Base-by-base conservation (phyloP, 2,888 invertebrate species). In the Scaptodrosophila latifasciaeformis region DNA sequence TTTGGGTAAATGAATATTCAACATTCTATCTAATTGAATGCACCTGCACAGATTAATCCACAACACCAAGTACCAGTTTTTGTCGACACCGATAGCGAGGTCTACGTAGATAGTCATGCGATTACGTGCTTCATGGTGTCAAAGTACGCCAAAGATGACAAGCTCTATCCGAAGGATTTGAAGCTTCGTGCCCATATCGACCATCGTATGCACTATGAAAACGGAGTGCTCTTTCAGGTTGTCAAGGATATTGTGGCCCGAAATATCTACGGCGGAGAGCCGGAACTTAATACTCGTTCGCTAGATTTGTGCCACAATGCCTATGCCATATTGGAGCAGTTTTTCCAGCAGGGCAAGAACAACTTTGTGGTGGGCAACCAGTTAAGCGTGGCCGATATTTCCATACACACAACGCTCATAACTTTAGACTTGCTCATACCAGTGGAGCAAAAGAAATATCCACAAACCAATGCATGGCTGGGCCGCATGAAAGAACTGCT, bases 61-160 rank as follows among this genome's bases (percentile, higher is more conserved):
- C 87, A 88, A 65, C 89, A 89, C 70, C 88, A 88, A 19, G 82
- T 91, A 35, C 91, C 91, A 5, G 88, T 89, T 10, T 83, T 91
- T 30, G 70, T 84, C 7, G 88, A 89, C 67, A 87, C 88, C 39
- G 90, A 89, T 39, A 70, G 70, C 10, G 89, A 86, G 57, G 88
- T 76, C 54, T 87, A 88, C 49, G 86, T 87, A 78, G 89, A 89
- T 30, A 89, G 89, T 57, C 88, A 89, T 63, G 88, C 89, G 1
- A 89, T 89, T 34, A 79, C 85, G 15, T 78, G 85, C 19, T 89
- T 89, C 67, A 82, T 90, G 59, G 87, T 87, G 0, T 84, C 85
- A 10, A 89, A 89, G 72, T 90, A 90, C 70, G 89, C 86, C 0
- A 85, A 87, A 53, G 83, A 86, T 62, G 88, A 89, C 67, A 66